These are phyloP conservation scores for Gallinago jamesoni DNA, from an alignment of 2,113 vertebrate genomes.

Conservation along the genomic window DNA sequence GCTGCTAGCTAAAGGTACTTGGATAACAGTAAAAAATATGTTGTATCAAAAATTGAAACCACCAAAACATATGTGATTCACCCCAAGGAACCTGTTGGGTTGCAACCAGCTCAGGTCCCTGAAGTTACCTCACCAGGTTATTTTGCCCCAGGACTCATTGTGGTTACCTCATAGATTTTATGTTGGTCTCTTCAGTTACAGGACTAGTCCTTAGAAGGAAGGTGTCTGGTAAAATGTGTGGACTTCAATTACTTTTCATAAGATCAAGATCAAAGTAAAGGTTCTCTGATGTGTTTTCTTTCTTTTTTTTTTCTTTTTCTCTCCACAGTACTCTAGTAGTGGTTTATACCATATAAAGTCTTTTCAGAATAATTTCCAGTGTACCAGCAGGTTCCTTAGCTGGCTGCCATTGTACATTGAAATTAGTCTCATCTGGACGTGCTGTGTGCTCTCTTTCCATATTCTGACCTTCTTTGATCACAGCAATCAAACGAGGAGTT, in stretches of 20 bases:
- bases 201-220: background rate
- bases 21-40: background rate
- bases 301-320: no score
- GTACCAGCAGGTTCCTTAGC: background rate
- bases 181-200: background rate
- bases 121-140: background rate
- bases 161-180: background rate
- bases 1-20: background rate
- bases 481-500: background rate
- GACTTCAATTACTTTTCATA: background rate
- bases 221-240: background rate
- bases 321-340: background rate
- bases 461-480: constrained; percentile 39
- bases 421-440: constrained; percentile 17
- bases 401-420: background rate
- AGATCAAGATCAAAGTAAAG: background rate
- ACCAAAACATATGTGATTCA: background rate
- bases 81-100: background rate
- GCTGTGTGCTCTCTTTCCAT: constrained; percentile 34
- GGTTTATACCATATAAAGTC: background rate
- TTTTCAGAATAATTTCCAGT: background rate
- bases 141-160: accelerated
- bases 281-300: background rate
- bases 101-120: background rate
- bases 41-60: background rate